These are phyloP conservation scores for Actenoides lindsayi DNA, from an alignment of 2,113 vertebrate genomes.

Conservation along the genomic window DNA sequence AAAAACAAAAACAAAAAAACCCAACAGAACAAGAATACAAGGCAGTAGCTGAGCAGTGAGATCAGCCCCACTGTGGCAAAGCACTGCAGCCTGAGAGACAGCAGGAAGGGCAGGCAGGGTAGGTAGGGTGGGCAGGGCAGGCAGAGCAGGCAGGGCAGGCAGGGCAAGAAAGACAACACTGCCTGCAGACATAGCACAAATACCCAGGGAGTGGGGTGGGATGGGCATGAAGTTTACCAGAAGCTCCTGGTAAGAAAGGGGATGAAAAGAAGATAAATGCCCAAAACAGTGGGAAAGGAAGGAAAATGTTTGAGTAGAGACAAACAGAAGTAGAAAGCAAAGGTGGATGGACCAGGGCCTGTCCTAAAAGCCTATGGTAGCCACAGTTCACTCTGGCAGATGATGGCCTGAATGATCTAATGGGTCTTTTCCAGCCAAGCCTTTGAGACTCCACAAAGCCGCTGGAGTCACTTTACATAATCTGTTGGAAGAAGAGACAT, in stretches of 20 bases:
- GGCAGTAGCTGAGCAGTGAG: neutral
- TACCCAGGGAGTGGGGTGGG: neutral
- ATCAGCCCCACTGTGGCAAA: neutral
- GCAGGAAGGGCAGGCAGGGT: too few species aligned
- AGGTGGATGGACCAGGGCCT: neutral
- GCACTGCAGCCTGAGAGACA: neutral
- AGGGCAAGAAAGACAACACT: neutral
- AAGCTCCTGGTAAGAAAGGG: neutral
- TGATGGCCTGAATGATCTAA: neutral
- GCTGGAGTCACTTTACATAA: neutral
- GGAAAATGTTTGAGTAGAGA: neutral
- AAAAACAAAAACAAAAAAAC: too few species aligned
- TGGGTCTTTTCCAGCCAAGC: conserved; percentile 8
- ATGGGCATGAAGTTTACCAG: neutral
- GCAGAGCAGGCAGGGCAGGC: too few species aligned
- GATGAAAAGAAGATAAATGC: neutral
- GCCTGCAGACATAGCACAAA: neutral
- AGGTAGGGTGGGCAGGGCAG: too few species aligned
- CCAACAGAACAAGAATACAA: too few species aligned
- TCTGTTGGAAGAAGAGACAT: neutral
- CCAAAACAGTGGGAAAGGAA: neutral
- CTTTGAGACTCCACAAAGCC: neutral
- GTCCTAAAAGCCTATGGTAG: neutral
- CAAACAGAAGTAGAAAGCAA: neutral
- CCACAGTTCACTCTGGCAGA: neutral